Conservation (phyloP, 2,797 vertebrate species). For the Dendrocincla fuliginosa region DNA sequence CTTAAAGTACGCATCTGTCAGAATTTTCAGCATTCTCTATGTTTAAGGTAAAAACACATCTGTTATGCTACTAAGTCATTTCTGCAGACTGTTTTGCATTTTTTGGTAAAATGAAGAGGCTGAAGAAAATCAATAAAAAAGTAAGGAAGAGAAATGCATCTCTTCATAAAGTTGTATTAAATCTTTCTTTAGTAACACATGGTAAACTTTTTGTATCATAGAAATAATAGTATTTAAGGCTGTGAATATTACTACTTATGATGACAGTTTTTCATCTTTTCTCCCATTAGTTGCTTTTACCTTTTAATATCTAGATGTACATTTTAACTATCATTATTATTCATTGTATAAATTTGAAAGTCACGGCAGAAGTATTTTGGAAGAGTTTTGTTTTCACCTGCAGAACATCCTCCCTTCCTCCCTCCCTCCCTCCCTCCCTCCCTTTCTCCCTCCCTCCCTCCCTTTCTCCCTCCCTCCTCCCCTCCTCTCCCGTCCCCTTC, state of each 20-base stretch:
- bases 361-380: neutral
- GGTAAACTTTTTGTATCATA: neutral
- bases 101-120: neutral
- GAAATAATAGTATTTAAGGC: neutral
- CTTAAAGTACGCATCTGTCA: neutral
- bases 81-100: neutral
- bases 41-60: neutral
- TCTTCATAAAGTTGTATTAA: neutral
- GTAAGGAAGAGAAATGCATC: neutral
- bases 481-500: too few relatives aligned
- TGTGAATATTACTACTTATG: neutral
- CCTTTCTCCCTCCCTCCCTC: too few relatives aligned
- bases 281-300: neutral
- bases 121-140: neutral
- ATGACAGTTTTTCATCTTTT: neutral
- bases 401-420: neutral
- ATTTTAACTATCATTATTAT: neutral
- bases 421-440: neutral
- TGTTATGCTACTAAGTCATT: neutral
- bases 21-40: neutral
- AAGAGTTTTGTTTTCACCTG: neutral
- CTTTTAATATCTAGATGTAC: neutral
- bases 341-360: neutral
- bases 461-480: too few relatives aligned
- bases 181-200: neutral